A percentile compares a stretch with the other conserved stretches of the same genome.
Evolutionary conservation across 2,797 vertebrate species (phyloP).

Genomic region (Mionectes olivaceus): DNA sequence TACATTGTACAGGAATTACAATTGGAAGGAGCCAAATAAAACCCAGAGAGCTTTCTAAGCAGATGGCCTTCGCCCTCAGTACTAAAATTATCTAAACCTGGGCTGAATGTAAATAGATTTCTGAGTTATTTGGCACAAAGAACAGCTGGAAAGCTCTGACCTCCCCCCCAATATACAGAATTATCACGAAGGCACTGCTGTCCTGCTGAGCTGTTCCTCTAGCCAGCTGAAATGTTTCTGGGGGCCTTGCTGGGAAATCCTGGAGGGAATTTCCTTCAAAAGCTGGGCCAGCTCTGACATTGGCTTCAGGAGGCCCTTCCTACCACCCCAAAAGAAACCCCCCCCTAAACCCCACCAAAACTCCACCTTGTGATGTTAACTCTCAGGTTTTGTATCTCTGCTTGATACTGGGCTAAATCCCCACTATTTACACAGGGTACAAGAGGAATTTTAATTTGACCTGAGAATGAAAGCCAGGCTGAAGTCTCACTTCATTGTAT

Average conservation of each 20-base stretch:
- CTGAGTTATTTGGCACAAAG: background rate
- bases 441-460: background rate
- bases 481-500: background rate
- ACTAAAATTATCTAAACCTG: background rate
- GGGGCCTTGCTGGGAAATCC: background rate
- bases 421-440: background rate
- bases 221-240: background rate
- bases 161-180: background rate
- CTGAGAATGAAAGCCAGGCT: background rate
- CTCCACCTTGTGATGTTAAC: background rate
- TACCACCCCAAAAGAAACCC: too few relatives aligned
- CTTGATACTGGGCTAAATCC: background rate
- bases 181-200: background rate
- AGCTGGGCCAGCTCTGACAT: background rate
- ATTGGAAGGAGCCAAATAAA: conserved; percentile 40
- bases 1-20: background rate
- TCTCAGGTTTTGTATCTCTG: background rate
- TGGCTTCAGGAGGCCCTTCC: background rate
- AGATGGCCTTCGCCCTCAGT: background rate
- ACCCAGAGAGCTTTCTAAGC: background rate
- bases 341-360: background rate
- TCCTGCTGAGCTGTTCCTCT: background rate
- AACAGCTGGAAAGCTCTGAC: background rate
- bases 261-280: background rate
- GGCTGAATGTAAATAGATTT: background rate